Evolutionary conservation across 2,113 vertebrate genomes (phyloP).

Genomic region (Myiozetetes cayanensis): DNA sequence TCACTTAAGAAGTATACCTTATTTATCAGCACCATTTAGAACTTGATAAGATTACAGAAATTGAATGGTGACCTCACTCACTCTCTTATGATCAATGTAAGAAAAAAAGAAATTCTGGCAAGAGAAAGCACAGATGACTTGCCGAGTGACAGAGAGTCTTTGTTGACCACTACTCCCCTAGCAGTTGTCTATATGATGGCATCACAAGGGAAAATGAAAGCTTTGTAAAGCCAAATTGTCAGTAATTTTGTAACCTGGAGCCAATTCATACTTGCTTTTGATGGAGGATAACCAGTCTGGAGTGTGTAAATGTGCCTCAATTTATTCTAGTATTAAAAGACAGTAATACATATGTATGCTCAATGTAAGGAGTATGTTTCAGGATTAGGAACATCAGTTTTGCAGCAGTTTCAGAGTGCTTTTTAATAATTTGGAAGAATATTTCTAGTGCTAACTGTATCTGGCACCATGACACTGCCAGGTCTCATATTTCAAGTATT

Average conservation of each 20-base stretch:
- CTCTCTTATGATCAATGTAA: neutral
- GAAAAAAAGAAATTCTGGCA: neutral
- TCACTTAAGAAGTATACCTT: neutral
- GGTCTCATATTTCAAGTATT: slow-evolving; percentile 18
- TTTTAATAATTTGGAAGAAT: slow-evolving; percentile 25
- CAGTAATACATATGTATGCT: neutral
- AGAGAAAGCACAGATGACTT: neutral
- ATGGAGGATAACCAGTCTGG: neutral
- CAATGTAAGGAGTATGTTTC: neutral
- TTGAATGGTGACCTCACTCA: neutral
- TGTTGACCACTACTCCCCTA: neutral
- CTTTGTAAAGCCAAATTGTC: neutral
- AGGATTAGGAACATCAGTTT: neutral
- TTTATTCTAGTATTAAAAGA: neutral
- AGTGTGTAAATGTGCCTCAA: neutral
- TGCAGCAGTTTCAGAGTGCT: neutral
- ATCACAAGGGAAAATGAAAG: neutral
- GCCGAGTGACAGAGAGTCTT: neutral
- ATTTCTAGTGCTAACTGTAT: neutral
- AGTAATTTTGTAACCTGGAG: neutral
- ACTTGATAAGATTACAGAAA: neutral
- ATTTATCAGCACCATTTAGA: neutral
- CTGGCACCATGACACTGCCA: neutral
- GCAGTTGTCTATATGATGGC: neutral
- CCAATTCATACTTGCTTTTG: neutral